Evolutionary conservation across 2,888 invertebrate species (phyloP), one percentile per base, ranked within the genome.

Genomic region (Diarsia mendica): DNA sequence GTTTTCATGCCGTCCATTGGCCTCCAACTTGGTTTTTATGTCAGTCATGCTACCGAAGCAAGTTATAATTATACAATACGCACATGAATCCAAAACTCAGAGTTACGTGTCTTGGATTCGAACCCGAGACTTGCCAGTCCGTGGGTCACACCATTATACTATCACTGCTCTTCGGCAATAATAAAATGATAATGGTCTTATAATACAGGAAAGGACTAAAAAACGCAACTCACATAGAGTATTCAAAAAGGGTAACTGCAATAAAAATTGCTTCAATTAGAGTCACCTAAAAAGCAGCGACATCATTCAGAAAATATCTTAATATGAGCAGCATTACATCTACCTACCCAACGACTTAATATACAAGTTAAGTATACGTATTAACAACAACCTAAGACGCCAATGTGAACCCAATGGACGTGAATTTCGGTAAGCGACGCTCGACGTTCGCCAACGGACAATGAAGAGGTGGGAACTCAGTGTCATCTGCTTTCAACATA

Each of bases 401-500:
- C 91, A 90, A 93, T 92, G 86, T 70, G 85, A 77, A 85, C 69
- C 58, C 83, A 89, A 86, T 88, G 89, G 85, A 90, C 89, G 87
- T 87, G 90, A 89, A 89, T 86, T 89, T 82, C 85, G 87, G 85
- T 85, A 72, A 82, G 81, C 88, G 86, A 85, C 85, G 82, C 77
- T 1, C 88, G 86, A 85, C 85, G 82, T 75, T 77, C 84, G 87
- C 84, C 83, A 86, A 85, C 82, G 70, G 92, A 96, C 96, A 96
- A 93, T 94, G 94, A 96, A 96, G 94, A 96, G 96, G 96, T 95
- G 95, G 96, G 95, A 86, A 92, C 94, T 88, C 89, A 84, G 90
- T 94, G 96, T 96, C 96, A 96, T 96, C 96, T 96, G 96, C 96
- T 95, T 94, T 94, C 94, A 96, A 96, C 96, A 96, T 96, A 96